These are phyloP conservation scores for Eonycteris spelaea DNA, from an alignment of 2,113 vertebrate genomes.

Conservation along the genomic window DNA sequence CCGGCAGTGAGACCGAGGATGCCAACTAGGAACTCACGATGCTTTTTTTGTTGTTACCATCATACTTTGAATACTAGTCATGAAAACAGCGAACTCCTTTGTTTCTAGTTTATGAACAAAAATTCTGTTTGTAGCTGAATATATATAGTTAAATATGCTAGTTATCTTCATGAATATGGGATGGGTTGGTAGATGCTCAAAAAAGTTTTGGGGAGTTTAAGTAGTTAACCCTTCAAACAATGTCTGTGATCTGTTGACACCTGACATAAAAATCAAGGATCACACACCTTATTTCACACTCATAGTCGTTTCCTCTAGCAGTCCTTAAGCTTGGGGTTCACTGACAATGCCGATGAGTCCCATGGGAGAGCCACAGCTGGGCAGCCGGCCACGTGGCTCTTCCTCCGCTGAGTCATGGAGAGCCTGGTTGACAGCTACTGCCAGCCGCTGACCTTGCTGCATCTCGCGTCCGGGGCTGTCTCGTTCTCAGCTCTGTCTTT, in stretches of 20 bases:
- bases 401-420: not conserved
- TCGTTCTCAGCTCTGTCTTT: not conserved
- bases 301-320: not conserved
- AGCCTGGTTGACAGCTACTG: not conserved
- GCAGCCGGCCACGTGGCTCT: not conserved
- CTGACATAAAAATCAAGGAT: not conserved
- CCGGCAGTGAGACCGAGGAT: not conserved
- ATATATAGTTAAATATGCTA: not conserved
- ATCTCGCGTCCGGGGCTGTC: accelerated
- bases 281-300: not conserved
- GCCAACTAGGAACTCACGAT: not conserved
- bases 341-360: not conserved
- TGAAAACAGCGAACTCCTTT: not conserved
- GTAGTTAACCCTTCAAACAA: not conserved
- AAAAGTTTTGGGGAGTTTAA: not conserved
- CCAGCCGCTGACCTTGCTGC: too few relatives aligned
- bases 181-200: not conserved
- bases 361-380: not conserved
- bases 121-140: not conserved
- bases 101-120: not conserved
- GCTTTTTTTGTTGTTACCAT: not conserved
- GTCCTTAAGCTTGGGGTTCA: not conserved
- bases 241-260: not conserved
- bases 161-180: not conserved
- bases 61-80: not conserved